phyloP scores from a whole-genome alignment of 2,888 invertebrate species.

The Drosophila mimica region DNA sequence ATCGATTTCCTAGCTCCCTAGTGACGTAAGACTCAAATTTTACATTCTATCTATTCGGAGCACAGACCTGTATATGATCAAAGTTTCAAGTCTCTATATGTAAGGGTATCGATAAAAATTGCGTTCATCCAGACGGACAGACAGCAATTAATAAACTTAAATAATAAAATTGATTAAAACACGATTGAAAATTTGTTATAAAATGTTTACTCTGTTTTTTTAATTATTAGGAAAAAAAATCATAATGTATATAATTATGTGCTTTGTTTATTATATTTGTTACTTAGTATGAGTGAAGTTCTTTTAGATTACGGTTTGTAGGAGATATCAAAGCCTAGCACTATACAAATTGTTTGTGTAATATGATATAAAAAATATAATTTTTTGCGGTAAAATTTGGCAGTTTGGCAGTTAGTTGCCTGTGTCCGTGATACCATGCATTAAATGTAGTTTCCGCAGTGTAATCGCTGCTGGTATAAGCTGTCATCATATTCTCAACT shows the following conservation, averaged over 20 bases:
- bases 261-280: neutral
- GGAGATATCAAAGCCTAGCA: neutral
- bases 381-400: neutral
- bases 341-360: conserved; percentile 38
- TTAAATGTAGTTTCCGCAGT: too few relatives aligned
- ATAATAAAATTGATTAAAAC: neutral
- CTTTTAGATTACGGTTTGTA: neutral
- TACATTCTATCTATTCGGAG: too few relatives aligned
- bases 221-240: neutral
- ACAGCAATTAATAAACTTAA: neutral
- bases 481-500: too few relatives aligned
- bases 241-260: neutral
- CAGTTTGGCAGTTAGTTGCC: too few relatives aligned
- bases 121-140: too few relatives aligned
- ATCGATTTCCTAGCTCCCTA: too few relatives aligned
- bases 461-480: too few relatives aligned
- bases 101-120: too few relatives aligned
- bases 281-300: neutral
- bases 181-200: neutral
- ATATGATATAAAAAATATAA: conserved; percentile 7
- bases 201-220: neutral
- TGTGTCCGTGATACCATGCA: too few relatives aligned
- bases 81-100: too few relatives aligned
- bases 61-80: too few relatives aligned
- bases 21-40: too few relatives aligned